These are phyloP conservation scores for Diplazon laetatorius DNA, from an alignment of 2,888 invertebrate genomes.

Conservation along the genomic window DNA sequence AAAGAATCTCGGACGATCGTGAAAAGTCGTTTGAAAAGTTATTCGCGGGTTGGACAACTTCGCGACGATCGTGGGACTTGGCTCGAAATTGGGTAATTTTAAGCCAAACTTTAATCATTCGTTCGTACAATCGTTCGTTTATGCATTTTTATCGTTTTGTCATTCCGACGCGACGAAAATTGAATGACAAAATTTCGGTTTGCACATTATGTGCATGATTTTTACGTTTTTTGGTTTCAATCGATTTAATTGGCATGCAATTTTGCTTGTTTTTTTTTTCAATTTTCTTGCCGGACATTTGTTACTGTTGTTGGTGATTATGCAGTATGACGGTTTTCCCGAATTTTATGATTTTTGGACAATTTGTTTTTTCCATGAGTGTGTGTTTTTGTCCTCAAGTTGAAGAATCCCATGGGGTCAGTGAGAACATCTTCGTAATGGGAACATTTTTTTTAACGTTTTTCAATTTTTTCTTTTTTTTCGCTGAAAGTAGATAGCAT, in stretches of 20 bases:
- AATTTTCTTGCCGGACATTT: too few relatives aligned
- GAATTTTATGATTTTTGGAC: too few relatives aligned
- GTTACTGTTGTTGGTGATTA: too few relatives aligned
- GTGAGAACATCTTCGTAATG: too few relatives aligned
- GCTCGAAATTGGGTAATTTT: slow-evolving; percentile 38
- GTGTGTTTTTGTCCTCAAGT: too few relatives aligned
- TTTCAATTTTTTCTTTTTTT: too few relatives aligned
- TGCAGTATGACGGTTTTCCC: too few relatives aligned
- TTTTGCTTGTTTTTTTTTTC: background rate
- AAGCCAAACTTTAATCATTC: background rate
- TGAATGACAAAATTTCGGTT: background rate
- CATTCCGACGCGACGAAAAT: background rate
- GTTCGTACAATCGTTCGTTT: background rate
- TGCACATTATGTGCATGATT: background rate
- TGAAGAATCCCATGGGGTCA: too few relatives aligned
- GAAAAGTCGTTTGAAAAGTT: background rate
- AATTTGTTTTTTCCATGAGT: too few relatives aligned
- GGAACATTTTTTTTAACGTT: too few relatives aligned
- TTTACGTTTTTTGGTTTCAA: background rate
- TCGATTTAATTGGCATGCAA: slow-evolving; percentile 11
- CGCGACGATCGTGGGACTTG: slow-evolving; percentile 24
- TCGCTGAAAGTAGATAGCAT: too few relatives aligned
- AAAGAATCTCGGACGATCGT: slow-evolving; percentile 6
- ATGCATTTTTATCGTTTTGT: background rate
- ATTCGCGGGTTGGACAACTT: slow-evolving; percentile 3